Conservation (phyloP, 2,113 vertebrate species). For the Macaca nemestrina region DNA sequence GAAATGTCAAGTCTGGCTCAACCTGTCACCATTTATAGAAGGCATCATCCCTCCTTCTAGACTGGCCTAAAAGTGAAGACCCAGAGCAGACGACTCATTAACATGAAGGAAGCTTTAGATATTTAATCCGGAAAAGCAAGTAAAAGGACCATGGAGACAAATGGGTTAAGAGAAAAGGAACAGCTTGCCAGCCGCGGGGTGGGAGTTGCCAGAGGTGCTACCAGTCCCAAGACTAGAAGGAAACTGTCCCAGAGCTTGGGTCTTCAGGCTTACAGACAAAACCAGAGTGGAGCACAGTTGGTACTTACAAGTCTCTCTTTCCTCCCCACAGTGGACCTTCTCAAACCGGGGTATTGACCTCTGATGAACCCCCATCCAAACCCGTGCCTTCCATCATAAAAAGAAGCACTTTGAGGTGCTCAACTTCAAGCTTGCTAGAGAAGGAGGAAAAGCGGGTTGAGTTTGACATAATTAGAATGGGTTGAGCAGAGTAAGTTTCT, state of each 20-base stretch:
- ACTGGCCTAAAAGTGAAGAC: slow-evolving; percentile 76
- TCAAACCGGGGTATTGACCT: neutral
- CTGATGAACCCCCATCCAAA: neutral
- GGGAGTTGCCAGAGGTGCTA: neutral
- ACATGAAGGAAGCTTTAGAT: neutral
- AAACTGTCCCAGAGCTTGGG: neutral
- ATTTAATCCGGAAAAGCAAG: neutral
- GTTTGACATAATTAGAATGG: neutral
- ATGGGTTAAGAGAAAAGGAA: neutral
- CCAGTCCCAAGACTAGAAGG: neutral
- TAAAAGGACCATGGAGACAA: neutral
- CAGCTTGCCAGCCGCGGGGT: too few relatives aligned
- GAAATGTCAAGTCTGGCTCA: slow-evolving; percentile 77
- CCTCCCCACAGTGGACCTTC: neutral
- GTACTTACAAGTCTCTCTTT: neutral
- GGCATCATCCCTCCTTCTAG: slow-evolving; percentile 77
- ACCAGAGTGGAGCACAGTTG: neutral
- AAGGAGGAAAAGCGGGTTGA: neutral
- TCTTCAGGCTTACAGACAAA: neutral
- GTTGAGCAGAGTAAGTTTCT: neutral
- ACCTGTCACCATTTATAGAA: slow-evolving; percentile 83
- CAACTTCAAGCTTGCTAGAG: neutral
- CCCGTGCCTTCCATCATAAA: neutral
- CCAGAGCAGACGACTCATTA: neutral
- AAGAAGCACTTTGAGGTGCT: neutral